Evolutionary conservation across 92 coral and sea anemone species (phyloP), one percentile per base, ranked within the genome.

Genomic region (Palythoa caribaeorum): DNA sequence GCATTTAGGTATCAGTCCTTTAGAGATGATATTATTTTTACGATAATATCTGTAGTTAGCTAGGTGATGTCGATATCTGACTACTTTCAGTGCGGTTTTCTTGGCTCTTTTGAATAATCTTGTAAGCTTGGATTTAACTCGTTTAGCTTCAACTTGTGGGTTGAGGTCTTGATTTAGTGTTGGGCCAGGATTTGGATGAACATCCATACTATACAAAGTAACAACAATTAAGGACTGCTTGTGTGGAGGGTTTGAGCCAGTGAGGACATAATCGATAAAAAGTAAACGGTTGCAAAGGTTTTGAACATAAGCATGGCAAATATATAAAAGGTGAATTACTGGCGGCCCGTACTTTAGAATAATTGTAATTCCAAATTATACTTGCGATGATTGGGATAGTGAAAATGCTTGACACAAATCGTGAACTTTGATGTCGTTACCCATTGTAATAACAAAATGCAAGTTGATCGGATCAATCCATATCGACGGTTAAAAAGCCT

Each of bases 131-230:
- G 71, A 68, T 59, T 59, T 11, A 5, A 19, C 17, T n/a, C n/a
- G n/a, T n/a, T n/a, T n/a, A n/a, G n/a, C n/a, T n/a, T n/a, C n/a
- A n/a, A n/a, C n/a, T 59, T 2, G 59, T 2, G 59, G 8, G 14
- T 53, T 53, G 12, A 1, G 14, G 59, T 53, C 59, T 78, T 51
- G 69, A 78, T 19, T n/a, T 10, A 21, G 66, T 54, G 38, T 53
- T 53, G 84, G 84, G 48, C 72, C 84, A 59, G 72, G 84, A 35
- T 79, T 79, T 2, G 48, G 84, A 59, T 79, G 84, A 36, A 79
- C 71, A 79, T 79, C 84, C 72, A 79, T 79, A 9, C 13, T 54
- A 79, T 54, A 9, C 13, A 54, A n/a, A 69, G 70, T 79, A 79
- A 79, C 83, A 78, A 17, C 52, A 79, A 54, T n/a, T n/a, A n/a